Conservation (phyloP, 2,797 vertebrate species). For the Novumbra hubbsi region DNA sequence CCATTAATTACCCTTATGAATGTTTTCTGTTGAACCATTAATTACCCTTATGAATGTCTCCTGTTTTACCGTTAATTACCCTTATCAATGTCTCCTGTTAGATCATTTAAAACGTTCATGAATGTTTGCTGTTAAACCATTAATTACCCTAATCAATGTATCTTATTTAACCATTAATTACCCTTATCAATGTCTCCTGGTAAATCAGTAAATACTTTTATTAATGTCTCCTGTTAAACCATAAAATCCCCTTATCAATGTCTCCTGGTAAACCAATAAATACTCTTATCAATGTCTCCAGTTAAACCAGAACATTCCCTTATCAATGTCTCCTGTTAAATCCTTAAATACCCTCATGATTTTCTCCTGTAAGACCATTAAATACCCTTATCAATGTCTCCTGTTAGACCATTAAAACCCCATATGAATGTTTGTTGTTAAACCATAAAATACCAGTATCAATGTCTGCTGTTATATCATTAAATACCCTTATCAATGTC, state of each 20-base stretch:
- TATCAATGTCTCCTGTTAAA: too few species aligned
- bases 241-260: too few species aligned
- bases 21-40: neutral
- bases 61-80: conserved; percentile 40
- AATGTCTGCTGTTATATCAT: neutral
- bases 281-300: too few species aligned
- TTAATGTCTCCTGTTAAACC: too few species aligned
- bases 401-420: neutral
- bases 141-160: neutral
- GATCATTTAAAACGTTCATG: neutral
- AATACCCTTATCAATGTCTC: conserved; percentile 38
- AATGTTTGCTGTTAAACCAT: neutral
- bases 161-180: neutral
- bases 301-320: too few species aligned
- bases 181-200: too few species aligned
- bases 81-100: conserved; percentile 31
- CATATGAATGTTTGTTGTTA: neutral
- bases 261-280: too few species aligned
- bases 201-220: too few species aligned
- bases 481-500: neutral
- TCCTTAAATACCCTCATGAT: neutral
- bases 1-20: too few species aligned
- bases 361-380: conserved; percentile 43
- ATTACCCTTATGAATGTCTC: conserved; percentile 18
- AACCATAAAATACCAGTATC: neutral